Percentiles rank a stretch among this genome's conserved stretches.
Conservation (phyloP, 1,140 invertebrate species). For the Probaryconus sp. region DNA sequence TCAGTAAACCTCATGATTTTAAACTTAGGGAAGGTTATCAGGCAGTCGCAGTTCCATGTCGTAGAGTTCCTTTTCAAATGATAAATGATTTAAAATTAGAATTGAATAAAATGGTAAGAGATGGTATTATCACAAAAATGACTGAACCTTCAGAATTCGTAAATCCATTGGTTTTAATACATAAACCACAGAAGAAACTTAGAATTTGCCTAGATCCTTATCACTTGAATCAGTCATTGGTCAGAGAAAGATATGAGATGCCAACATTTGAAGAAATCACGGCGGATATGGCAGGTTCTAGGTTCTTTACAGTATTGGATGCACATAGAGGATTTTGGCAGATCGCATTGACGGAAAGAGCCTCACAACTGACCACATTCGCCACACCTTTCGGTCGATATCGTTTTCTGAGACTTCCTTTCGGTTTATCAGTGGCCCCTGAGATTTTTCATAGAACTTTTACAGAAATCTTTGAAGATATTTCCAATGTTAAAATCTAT, state of each 20-base stretch:
- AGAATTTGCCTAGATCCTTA: no score
- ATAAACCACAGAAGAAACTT: no score
- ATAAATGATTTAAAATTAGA: slow-evolving; percentile 17
- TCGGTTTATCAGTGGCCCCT: slow-evolving; percentile 65
- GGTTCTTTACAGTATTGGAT: slow-evolving; percentile 67
- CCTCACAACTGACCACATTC: slow-evolving; percentile 72
- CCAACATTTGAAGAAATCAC: slow-evolving; percentile 76
- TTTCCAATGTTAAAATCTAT: slow-evolving; percentile 55
- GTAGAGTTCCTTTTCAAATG: slow-evolving; percentile 36
- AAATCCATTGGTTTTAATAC: no score
- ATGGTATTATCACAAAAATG: slow-evolving; percentile 39
- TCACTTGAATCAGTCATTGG: no score
- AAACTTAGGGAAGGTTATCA: slow-evolving; percentile 19
- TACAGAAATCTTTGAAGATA: slow-evolving; percentile 54
- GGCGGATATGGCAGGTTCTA: slow-evolving; percentile 34
- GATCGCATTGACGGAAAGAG: slow-evolving; percentile 67
- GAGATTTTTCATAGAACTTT: slow-evolving; percentile 63
- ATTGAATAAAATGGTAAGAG: slow-evolving; percentile 24
- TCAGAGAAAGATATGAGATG: no score
- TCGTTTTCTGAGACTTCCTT: slow-evolving; percentile 61
- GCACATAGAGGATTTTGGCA: slow-evolving; percentile 69
- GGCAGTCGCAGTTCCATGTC: slow-evolving; percentile 19
- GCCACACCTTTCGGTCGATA: slow-evolving; percentile 74
- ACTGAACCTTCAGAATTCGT: slow-evolving; percentile 65
- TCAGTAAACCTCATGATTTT: slow-evolving; percentile 15